A percentile compares a stretch with the other conserved stretches of the same genome.
Conservation (phyloP, 2,797 vertebrate genomes). For the Bryconaethiops microstoma region DNA sequence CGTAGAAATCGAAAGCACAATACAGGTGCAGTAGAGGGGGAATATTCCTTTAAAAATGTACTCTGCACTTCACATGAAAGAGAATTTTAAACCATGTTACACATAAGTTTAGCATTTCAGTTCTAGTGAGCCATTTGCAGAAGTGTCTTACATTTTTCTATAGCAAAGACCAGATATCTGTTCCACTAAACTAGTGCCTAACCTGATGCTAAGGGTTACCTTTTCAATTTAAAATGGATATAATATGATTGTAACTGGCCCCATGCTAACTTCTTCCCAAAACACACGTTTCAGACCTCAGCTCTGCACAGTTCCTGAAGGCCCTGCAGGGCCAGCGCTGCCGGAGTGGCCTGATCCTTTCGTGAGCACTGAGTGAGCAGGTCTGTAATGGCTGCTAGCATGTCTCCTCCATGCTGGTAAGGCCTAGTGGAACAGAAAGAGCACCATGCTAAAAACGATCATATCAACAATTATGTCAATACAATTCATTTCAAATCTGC, state of each 20-base stretch:
- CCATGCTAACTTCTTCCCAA: not conserved
- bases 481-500: too few relatives aligned
- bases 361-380: slow-evolving; percentile 84
- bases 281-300: slow-evolving; percentile 77
- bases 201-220: not conserved
- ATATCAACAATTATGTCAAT: too few relatives aligned
- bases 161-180: not conserved
- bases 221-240: not conserved
- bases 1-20: not conserved
- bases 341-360: slow-evolving; percentile 86
- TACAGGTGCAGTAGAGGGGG: not conserved
- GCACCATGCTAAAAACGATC: not conserved
- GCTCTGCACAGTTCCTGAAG: slow-evolving; percentile 90
- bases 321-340: slow-evolving; percentile 87
- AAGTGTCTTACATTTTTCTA: not conserved
- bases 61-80: too few relatives aligned
- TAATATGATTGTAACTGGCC: not conserved
- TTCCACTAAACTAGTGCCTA: not conserved
- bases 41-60: too few relatives aligned
- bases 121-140: not conserved
- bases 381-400: slow-evolving; percentile 89
- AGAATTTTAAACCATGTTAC: not conserved
- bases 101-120: not conserved
- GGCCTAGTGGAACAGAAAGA: slow-evolving; percentile 74
- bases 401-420: slow-evolving; percentile 94